A percentile compares a stretch with the other conserved stretches of the same genome.
Conservation (phyloP, 2,888 invertebrate species). For the Xylota segnis region DNA sequence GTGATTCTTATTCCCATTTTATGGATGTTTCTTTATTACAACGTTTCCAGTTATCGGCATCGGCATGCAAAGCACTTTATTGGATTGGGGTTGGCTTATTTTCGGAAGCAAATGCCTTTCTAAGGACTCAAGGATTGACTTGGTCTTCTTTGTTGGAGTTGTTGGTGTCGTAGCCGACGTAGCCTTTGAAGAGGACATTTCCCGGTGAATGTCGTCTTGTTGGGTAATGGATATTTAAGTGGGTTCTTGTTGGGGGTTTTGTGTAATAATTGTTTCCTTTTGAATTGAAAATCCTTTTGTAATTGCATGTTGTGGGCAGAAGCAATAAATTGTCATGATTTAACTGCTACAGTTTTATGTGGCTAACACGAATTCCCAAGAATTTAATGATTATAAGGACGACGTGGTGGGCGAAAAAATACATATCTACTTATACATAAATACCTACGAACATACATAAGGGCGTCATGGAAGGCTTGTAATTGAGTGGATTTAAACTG, state of each 20-base stretch:
- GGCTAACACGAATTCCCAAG: slow-evolving; percentile 65
- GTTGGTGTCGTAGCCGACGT: slow-evolving; percentile 18
- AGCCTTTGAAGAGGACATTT: slow-evolving; percentile 35
- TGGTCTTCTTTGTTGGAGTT: slow-evolving; percentile 24
- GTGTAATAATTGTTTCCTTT: slow-evolving; percentile 75
- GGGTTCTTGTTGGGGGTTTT: slow-evolving; percentile 69
- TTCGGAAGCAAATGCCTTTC: slow-evolving; percentile 47
- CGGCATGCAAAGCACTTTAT: slow-evolving; percentile 75
- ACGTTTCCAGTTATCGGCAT: slow-evolving; percentile 69
- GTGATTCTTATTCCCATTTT: slow-evolving; percentile 74
- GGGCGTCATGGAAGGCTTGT: not conserved
- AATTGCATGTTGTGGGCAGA: slow-evolving; percentile 73
- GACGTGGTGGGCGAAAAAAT: slow-evolving; percentile 1
- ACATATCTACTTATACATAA: not conserved
- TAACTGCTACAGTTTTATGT: slow-evolving; percentile 67
- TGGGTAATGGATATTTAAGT: slow-evolving; percentile 73
- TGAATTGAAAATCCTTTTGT: slow-evolving; percentile 74
- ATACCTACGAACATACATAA: not conserved
- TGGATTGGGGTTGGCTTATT: slow-evolving; percentile 70
- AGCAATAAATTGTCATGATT: slow-evolving; percentile 74
- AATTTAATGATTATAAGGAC: slow-evolving; percentile 53
- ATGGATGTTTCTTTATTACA: slow-evolving; percentile 74
- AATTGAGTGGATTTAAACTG: not conserved
- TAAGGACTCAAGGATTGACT: slow-evolving; percentile 54
- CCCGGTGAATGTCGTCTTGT: slow-evolving; percentile 55